Conservation (phyloP, 2,797 vertebrate species). For the Okamejei kenojei region DNA sequence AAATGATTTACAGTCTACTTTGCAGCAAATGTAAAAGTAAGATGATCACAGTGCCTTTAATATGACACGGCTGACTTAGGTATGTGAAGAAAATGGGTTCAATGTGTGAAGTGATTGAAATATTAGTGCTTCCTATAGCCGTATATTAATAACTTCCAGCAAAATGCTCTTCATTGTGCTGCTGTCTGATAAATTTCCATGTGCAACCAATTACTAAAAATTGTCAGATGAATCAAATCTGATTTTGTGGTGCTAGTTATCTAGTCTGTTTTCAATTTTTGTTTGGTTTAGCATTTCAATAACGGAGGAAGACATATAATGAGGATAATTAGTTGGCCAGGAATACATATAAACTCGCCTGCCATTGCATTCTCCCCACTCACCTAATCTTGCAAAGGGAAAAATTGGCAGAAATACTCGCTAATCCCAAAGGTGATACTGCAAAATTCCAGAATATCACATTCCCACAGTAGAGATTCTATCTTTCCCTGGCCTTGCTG, state of each 20-base stretch:
- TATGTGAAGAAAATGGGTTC: slow-evolving; percentile 9
- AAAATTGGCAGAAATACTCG: not conserved
- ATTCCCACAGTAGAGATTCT: not conserved
- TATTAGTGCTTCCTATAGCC: not conserved
- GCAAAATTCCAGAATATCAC: slow-evolving; percentile 2
- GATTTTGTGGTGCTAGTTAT: not conserved
- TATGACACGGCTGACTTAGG: slow-evolving; percentile 4
- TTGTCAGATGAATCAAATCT: not conserved
- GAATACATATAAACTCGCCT: not conserved
- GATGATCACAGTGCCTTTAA: not conserved
- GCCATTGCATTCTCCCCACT: not conserved
- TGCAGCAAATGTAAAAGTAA: slow-evolving; percentile 14
- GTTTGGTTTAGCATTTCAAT: not conserved
- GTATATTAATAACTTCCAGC: not conserved
- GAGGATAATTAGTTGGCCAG: not conserved
- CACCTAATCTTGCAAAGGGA: not conserved
- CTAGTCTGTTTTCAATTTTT: slow-evolving; percentile 27
- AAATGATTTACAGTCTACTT: slow-evolving; percentile 16
- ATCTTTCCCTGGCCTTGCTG: not conserved
- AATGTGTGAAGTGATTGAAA: slow-evolving; percentile 17
- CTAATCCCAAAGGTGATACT: not conserved
- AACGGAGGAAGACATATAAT: not conserved
- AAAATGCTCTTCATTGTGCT: not conserved
- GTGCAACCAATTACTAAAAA: not conserved
- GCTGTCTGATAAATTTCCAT: not conserved